These are phyloP conservation scores for Leptocoma aspasia DNA, from an alignment of 2,113 vertebrate species.

Conservation along the genomic window DNA sequence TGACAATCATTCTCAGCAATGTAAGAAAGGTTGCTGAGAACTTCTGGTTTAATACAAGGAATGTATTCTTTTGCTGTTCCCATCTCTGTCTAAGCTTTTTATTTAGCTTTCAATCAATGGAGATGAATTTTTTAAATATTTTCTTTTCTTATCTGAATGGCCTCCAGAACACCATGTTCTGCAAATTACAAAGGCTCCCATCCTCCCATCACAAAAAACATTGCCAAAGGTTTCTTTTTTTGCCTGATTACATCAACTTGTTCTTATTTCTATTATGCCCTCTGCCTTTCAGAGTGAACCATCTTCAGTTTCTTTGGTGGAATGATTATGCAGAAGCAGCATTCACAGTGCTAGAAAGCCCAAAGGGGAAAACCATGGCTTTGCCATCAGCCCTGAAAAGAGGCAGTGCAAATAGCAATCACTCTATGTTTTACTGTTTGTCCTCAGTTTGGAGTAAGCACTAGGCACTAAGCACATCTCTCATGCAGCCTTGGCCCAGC, in stretches of 20 bases:
- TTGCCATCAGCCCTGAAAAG: not conserved
- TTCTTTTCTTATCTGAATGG: not conserved
- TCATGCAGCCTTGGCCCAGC: not conserved
- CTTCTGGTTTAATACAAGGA: not conserved
- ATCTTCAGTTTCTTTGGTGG: not conserved
- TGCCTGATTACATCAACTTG: not conserved
- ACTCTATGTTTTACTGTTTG: not conserved
- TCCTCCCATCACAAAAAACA: not conserved
- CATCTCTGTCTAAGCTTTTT: not conserved
- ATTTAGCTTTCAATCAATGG: not conserved
- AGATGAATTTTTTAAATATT: not conserved
- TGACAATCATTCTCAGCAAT: not conserved
- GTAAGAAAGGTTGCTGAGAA: not conserved
- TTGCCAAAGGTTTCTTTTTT: not conserved
- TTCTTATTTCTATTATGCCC: not conserved
- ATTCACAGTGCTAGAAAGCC: not conserved
- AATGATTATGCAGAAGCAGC: not conserved
- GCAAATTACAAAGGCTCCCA: not conserved
- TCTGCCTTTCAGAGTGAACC: not conserved
- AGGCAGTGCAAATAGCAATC: not conserved
- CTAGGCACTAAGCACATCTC: rapidly evolving
- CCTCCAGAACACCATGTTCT: not conserved
- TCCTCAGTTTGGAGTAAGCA: not conserved
- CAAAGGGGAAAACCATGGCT: not conserved
- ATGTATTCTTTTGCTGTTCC: not conserved